Base-by-base conservation (phyloP, 1,140 invertebrate species). In the Leptonema lineaticorne region DNA sequence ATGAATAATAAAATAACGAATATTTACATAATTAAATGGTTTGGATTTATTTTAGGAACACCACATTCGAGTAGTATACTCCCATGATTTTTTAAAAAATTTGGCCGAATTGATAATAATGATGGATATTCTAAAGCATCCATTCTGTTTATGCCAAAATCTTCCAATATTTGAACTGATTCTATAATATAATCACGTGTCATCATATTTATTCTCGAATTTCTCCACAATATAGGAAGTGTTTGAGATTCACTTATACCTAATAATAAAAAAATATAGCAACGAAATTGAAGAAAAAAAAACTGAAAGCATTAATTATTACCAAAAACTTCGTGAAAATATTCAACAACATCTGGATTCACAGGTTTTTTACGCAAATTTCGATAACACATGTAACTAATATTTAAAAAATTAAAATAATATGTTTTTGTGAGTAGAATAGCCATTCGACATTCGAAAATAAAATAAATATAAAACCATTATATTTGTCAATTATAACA, bases 51-150 rank as follows among this genome's bases (percentile, higher is more conserved):
- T 30, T 28, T 28, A 9, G 9, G 8, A 45, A 62, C 45, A 16
- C 62, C 62, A 50, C 62, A 64, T 64, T 64, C 62, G n/a, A 45
- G 16, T 18, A 64, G 29, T 2, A 64, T 22, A 11, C 50, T 64
- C 6, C 62, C 24, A 29, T 50, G 62, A n/a, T 48, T 53, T 50
- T 27, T 64, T 2, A 50, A 45, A 48, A 33, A 50, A 6, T 48
- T 27, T 29, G 26, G 14, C 11, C 8, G 1, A 8, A 29, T 29
- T 11, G 16, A 41, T 16, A 50, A 50, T 8, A 50, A n/a, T 24
- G 24, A 4, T 50, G 62, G 45, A 50, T 64, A 11, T 24, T 48
- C 37, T 27, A 64, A 16, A 16, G 18, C 46, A 28, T 1, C 9
- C n/a, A 11, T 14, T 53, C 30, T 28, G 22, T 28, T n/a, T 7